Evolutionary conservation across 2,888 invertebrate species (phyloP).

Genomic region (Sarcophaga caerulescens): DNA sequence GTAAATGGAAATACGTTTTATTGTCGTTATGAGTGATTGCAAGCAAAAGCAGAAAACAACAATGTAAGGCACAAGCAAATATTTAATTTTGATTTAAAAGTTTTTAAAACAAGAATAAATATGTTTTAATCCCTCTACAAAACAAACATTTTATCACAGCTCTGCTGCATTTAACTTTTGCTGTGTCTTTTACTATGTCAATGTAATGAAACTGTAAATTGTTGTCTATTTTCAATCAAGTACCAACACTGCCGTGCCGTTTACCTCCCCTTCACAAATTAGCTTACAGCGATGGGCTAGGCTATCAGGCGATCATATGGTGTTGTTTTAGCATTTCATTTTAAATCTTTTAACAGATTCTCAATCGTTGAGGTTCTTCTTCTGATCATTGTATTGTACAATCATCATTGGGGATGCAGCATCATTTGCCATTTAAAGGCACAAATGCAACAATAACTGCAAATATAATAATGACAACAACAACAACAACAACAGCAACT

Average conservation of each 20-base stretch:
- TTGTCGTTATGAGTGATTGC: slow-evolving; percentile 25
- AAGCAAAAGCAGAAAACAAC: background rate
- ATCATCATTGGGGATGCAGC: slow-evolving; percentile 18
- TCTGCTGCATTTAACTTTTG: background rate
- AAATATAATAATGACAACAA: background rate
- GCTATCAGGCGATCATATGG: background rate
- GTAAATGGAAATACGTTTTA: slow-evolving; percentile 9
- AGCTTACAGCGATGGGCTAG: too few relatives aligned
- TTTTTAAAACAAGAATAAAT: too few relatives aligned
- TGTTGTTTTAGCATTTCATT: slow-evolving; percentile 62
- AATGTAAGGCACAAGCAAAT: background rate
- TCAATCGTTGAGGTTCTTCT: slow-evolving; percentile 58
- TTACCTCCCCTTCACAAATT: too few relatives aligned
- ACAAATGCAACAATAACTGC: slow-evolving; percentile 48
- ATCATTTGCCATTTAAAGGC: slow-evolving; percentile 54
- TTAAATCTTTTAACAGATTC: slow-evolving; percentile 63
- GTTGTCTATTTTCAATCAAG: slow-evolving; percentile 44
- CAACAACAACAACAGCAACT: slow-evolving; percentile 16
- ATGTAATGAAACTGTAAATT: slow-evolving; percentile 65
- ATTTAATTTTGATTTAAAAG: too few relatives aligned
- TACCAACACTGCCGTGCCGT: too few relatives aligned
- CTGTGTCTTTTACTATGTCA: slow-evolving; percentile 7
- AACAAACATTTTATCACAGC: background rate
- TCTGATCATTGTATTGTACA: background rate
- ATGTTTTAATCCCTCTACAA: too few relatives aligned